Percentiles rank a stretch among this genome's conserved stretches.
phyloP scores from a whole-genome alignment of 2,113 vertebrate genomes.

The Lontra canadensis region DNA sequence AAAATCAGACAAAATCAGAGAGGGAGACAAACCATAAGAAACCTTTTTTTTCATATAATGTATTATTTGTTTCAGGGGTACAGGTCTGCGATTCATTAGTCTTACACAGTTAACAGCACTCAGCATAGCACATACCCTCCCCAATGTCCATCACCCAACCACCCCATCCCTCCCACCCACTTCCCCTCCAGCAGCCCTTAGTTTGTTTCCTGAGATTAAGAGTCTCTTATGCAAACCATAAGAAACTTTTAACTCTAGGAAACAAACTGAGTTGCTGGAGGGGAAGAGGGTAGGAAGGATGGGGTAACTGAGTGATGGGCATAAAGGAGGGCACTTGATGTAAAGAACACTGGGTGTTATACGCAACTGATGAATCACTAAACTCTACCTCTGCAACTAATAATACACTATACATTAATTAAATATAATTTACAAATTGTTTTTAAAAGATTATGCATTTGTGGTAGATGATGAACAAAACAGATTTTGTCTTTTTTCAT shows the following conservation, averaged over 20 bases:
- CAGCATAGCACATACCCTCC: no score
- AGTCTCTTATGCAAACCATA: no score
- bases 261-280: background rate
- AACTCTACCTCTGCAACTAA: background rate
- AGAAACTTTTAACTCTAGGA: background rate
- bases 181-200: no score
- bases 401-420: background rate
- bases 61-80: no score
- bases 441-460: background rate
- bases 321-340: background rate
- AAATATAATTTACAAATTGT: background rate
- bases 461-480: background rate
- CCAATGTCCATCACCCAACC: no score
- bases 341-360: background rate
- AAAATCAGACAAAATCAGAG: background rate
- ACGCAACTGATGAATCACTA: background rate
- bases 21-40: background rate
- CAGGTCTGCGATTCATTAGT: no score
- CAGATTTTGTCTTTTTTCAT: background rate
- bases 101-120: no score
- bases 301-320: background rate
- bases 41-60: no score
- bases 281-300: accelerated
- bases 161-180: no score
- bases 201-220: no score